Evolutionary conservation across 2,888 invertebrate genomes (phyloP), one percentile per base, ranked within the genome.

Genomic region (Tenthredo scrophulariae): DNA sequence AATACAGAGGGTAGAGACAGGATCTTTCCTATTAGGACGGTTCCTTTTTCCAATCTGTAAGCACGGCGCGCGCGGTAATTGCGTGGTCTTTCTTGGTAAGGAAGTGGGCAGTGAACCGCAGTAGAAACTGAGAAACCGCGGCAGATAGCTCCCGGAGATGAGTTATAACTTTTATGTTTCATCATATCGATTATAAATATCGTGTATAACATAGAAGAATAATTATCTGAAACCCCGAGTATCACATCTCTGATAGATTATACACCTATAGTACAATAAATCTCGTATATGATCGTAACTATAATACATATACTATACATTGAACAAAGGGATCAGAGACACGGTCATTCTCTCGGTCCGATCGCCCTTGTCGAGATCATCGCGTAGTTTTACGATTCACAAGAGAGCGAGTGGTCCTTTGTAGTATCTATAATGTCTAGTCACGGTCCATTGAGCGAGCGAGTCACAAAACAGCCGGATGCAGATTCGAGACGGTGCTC

Each of bases 1-100:
- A 37, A 80, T 13, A 37, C 29, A 80, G 40, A 62, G 37, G 62
- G 58, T 40, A 80, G n/a, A 80, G 62, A 40, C 80, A 80, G 80
- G 80, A 80, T 80, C 80, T 80, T 80, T 80, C 80, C 80, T 80
- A 80, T 80, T 80, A 80, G 80, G 80, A 80, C 80, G 80, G 80
- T 80, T 80, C 80, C 80, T 80, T 80, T 80, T 80, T 80, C 80
- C 80, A 80, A 80, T 80, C 80, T 80, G 80, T 80, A 62, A 80
- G 58, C 80, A 62, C 58, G 72, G 72, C 43, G 54, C 58, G 72
- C 43, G 54, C 58, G 62, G 80, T 80, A 80, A 80, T 80, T 80
- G 80, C 80, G 80, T 62, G 62, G 62, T 80, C 62, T 80, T 80
- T 80, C 80, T 80, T 37, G 80, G 80, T 80, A 80, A 62, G 80